Evolutionary conservation across 2,113 vertebrate species (phyloP), one percentile per base, ranked within the genome.

Genomic region (Platycercus adscitus): DNA sequence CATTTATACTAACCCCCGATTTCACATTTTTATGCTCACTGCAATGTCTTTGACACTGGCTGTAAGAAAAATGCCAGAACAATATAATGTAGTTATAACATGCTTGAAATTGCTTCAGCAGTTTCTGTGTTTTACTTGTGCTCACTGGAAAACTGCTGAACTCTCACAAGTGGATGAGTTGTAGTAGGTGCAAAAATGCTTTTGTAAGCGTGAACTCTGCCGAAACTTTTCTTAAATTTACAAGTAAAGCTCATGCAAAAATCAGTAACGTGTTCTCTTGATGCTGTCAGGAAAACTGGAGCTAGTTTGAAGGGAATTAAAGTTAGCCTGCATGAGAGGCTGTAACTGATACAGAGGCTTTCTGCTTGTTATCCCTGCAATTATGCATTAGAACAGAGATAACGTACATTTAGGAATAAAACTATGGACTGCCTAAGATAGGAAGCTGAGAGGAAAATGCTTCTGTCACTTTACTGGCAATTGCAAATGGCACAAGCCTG

Each of bases 321-420:
- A 91, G 75, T 69, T 64, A 91, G 39, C 66, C 58, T 93, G 50
- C 28, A 17, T 23, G 70, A 85, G 47, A 85, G 63, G 63, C 73
- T 84, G 81, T 56, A 73, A 46, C 65, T 82, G 65, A 73, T 89
- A 94, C 0, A 2, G 68, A 87, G 52, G 17, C 82, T 96, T 84
- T 95, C 79, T 96, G 81, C 87, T 89, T 83, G 77, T 92, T 95
- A 87, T 93, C 80, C 81, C 44, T 63, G 55, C 63, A 92, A 49
- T 96, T 95, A 46, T 90, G 66, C 76, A 56, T 77, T 69, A 39
- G 89, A 83, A 37, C 47, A 83, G 88, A 96, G 95, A 96, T 96
- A 97, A 94, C 1, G 3, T 5, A 55, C 79, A 25, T 64, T 78
- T 81, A 92, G 77, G 76, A 91, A 82, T 94, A 95, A 96, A 97